phyloP scores from a whole-genome alignment of 2,888 invertebrate species.

The Peribatodes rhomboidaria region DNA sequence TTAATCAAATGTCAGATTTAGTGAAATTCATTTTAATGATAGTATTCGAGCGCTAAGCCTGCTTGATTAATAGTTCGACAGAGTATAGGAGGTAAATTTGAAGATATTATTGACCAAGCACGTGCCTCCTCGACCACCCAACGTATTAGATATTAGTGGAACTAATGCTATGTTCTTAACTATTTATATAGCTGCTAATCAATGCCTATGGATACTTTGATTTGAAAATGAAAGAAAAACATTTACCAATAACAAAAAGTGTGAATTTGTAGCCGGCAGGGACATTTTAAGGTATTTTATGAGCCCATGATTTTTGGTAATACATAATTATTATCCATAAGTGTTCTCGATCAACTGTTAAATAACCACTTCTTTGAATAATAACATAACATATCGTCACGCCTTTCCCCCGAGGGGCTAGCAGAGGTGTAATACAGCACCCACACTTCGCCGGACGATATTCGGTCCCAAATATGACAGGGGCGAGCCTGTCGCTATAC shows the following conservation, averaged over 20 bases:
- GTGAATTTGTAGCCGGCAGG: conserved; percentile 13
- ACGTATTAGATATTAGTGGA: conserved; percentile 27
- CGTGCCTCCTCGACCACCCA: conserved; percentile 49
- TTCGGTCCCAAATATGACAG: no score
- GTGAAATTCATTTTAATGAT: conserved; percentile 81
- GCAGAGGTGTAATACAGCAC: no score
- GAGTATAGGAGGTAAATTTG: conserved; percentile 66
- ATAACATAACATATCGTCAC: no score
- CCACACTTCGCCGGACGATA: no score
- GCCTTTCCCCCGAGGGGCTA: no score
- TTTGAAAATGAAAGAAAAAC: conserved; percentile 4
- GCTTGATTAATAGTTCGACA: conserved; percentile 74
- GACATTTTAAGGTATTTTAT: background rate
- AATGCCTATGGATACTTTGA: conserved; percentile 28
- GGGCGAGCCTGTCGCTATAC: no score
- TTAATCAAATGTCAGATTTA: conserved; percentile 85
- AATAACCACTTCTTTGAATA: no score
- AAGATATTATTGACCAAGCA: conserved; percentile 58
- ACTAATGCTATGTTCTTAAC: conserved; percentile 14
- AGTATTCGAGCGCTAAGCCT: conserved; percentile 75
- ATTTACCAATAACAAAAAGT: conserved; percentile 11
- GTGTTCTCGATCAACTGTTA: background rate
- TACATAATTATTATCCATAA: background rate
- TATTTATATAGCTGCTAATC: conserved; percentile 41
- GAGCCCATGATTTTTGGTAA: background rate